Percentiles rank a stretch among this genome's conserved stretches.
Evolutionary conservation across 2,113 vertebrate genomes (phyloP).

Genomic region (Catharus bicknelli): DNA sequence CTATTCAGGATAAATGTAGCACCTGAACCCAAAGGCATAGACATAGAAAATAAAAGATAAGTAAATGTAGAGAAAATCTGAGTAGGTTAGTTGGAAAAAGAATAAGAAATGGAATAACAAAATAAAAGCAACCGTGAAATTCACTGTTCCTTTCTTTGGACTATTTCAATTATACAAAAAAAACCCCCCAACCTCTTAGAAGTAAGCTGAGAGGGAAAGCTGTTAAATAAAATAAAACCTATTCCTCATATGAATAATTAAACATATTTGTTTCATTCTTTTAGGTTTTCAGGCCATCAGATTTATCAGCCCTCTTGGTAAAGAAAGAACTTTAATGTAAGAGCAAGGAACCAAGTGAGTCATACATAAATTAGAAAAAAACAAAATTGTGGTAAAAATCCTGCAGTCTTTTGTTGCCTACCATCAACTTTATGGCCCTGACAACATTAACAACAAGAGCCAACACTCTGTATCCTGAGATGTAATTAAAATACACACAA

Average conservation of each 20-base stretch:
- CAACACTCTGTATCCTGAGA: background rate
- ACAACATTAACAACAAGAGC: background rate
- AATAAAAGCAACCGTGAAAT: background rate
- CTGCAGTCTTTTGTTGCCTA: background rate
- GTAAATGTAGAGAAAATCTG: background rate
- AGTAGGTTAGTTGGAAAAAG: background rate
- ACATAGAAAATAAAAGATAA: background rate
- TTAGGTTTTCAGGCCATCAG: background rate
- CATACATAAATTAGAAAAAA: background rate
- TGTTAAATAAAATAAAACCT: background rate
- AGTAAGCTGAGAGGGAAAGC: background rate
- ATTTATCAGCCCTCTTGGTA: background rate
- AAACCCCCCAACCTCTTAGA: background rate
- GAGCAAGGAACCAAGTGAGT: background rate
- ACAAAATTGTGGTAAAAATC: background rate
- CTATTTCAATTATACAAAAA: background rate
- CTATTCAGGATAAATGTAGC: background rate
- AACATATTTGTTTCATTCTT: background rate
- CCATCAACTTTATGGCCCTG: background rate
- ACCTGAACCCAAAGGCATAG: background rate
- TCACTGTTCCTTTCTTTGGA: background rate
- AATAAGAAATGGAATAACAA: background rate
- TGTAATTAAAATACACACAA: constrained; percentile 24
- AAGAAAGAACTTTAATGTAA: background rate
- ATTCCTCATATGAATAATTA: constrained; percentile 17